These are phyloP conservation scores for Musca domestica DNA, from an alignment of 1,140 invertebrate species.

Conservation along the genomic window DNA sequence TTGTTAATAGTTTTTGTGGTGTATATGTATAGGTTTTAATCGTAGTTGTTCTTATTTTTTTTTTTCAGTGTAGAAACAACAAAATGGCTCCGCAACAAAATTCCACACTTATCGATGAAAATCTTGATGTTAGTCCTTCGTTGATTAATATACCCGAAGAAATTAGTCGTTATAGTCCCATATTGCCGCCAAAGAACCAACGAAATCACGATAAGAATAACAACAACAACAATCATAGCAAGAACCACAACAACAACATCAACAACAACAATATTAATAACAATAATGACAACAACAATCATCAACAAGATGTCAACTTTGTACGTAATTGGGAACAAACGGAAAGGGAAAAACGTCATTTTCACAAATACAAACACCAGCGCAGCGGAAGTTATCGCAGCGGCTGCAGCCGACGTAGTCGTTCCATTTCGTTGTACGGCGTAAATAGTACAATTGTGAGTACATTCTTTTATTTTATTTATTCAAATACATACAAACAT, in stretches of 20 bases:
- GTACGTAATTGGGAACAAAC: slow-evolving; percentile 2
- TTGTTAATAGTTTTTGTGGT: too few species aligned
- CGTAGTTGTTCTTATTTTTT: background rate
- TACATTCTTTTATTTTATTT: too few species aligned
- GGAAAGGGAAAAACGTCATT: slow-evolving; percentile 16
- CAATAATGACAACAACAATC: slow-evolving; percentile 30
- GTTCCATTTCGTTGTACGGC: slow-evolving; percentile 46
- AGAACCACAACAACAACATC: slow-evolving; percentile 22
- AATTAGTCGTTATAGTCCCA: slow-evolving; percentile 37
- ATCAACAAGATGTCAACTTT: slow-evolving; percentile 15
- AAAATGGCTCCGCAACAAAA: slow-evolving; percentile 43
- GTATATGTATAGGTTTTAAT: too few species aligned
- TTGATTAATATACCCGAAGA: slow-evolving; percentile 45
- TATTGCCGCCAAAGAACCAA: slow-evolving; percentile 39
- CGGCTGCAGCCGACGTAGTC: slow-evolving; percentile 37
- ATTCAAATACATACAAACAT: too few species aligned
- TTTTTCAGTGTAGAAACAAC: background rate
- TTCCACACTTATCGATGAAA: slow-evolving; percentile 50
- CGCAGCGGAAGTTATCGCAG: slow-evolving; percentile 35
- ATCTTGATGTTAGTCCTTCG: slow-evolving; percentile 46
- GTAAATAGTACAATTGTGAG: slow-evolving; percentile 50
- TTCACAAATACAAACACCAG: slow-evolving; percentile 31
- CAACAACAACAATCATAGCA: slow-evolving; percentile 34
- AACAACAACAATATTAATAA: slow-evolving; percentile 21
- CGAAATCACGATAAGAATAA: slow-evolving; percentile 30